Evolutionary conservation across 2,113 vertebrate genomes (phyloP).

Genomic region (Propithecus coquereli): DNA sequence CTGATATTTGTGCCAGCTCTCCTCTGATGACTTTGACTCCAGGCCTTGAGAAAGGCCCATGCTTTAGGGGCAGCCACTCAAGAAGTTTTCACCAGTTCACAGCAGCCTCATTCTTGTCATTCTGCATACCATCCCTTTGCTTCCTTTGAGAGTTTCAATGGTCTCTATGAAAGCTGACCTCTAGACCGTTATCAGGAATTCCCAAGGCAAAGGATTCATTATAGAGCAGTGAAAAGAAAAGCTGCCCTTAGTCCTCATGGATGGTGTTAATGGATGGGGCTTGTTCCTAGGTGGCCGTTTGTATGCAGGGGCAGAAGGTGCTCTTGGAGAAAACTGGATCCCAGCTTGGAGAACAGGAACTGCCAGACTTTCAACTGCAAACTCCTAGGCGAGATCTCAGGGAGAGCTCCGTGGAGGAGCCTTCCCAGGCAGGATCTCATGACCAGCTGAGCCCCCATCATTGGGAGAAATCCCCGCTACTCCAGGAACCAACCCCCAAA

Average conservation of each 20-base stretch:
- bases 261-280: constrained; percentile 1
- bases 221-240: not conserved
- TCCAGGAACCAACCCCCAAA: constrained; percentile 53
- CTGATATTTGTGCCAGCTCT: not conserved
- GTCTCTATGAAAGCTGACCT: not conserved
- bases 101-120: not conserved
- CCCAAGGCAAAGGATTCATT: not conserved
- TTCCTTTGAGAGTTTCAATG: not conserved
- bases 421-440: constrained; percentile 15
- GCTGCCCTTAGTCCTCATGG: not conserved
- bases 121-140: not conserved
- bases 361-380: constrained; percentile 58
- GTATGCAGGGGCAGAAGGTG: constrained; percentile 72
- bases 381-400: constrained; percentile 8
- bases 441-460: constrained; percentile 27
- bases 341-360: constrained; percentile 66
- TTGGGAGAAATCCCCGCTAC: constrained; percentile 36
- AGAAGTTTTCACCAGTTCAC: not conserved
- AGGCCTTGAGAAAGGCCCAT: not conserved
- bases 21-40: not conserved
- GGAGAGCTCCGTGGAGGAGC: constrained; percentile 44
- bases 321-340: constrained; percentile 72
- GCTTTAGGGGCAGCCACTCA: not conserved
- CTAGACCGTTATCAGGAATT: not conserved
- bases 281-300: constrained; percentile 71